Evolutionary conservation across 2,113 vertebrate genomes (phyloP).

Genomic region (Salvelinus alpinus): DNA sequence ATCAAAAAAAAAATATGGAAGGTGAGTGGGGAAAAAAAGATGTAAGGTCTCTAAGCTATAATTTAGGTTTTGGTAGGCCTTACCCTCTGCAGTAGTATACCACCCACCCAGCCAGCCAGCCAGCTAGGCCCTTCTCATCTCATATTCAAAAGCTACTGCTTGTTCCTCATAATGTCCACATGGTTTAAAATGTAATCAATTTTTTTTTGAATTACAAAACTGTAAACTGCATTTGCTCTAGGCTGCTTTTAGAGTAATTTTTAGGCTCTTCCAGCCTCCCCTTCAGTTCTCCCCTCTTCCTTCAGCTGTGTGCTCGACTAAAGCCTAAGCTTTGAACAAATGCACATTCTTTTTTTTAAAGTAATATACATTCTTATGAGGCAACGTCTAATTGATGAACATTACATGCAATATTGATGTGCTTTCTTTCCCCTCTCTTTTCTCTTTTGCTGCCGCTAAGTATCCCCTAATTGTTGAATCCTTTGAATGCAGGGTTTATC

Average conservation of each 20-base stretch:
- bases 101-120: background rate
- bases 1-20: too few relatives aligned
- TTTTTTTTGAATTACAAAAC: too few relatives aligned
- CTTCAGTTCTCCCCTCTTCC: background rate
- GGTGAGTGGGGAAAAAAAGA: too few relatives aligned
- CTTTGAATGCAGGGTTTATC: too few relatives aligned
- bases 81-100: background rate
- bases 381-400: constrained; percentile 37
- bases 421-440: background rate
- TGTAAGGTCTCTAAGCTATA: constrained; percentile 9
- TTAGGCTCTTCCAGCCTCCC: constrained; percentile 5
- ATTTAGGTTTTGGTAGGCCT: background rate
- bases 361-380: constrained; percentile 6
- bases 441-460: too few relatives aligned
- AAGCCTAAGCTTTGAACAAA: constrained; percentile 25
- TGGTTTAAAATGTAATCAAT: too few relatives aligned
- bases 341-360: constrained; percentile 13
- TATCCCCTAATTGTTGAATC: too few relatives aligned
- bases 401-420: constrained; percentile 31
- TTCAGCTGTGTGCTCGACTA: constrained; percentile 23
- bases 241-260: too few relatives aligned
- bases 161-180: constrained; percentile 30
- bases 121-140: constrained; percentile 1
- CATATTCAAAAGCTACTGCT: constrained; percentile 18
- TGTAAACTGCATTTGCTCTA: too few relatives aligned